Conservation (phyloP, 2,888 invertebrate genomes). For the Eilema griseolum region DNA sequence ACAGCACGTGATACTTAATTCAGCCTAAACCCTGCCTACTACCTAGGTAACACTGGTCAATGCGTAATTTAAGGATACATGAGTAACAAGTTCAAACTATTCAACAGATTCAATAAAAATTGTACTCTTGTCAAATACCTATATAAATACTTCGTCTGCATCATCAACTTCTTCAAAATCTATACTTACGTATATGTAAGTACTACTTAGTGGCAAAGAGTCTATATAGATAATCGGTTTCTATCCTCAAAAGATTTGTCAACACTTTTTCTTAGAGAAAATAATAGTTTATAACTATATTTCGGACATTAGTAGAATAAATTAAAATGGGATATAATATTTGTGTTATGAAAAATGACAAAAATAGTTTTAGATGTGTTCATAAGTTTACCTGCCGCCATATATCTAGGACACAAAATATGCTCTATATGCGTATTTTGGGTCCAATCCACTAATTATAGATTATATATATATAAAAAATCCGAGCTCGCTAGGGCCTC, state of each 20-base stretch:
- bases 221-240: not conserved
- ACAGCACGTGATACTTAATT: too few species aligned
- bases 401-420: too few species aligned
- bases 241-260: not conserved
- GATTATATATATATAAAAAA: too few species aligned
- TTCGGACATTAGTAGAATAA: not conserved
- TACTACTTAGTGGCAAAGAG: not conserved
- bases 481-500: too few species aligned
- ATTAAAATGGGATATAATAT: not conserved
- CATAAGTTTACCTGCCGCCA: too few species aligned
- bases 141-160: not conserved
- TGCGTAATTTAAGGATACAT: not conserved
- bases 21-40: not conserved
- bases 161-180: not conserved
- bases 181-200: not conserved
- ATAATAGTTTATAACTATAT: too few species aligned
- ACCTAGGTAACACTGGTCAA: not conserved
- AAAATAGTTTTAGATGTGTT: not conserved
- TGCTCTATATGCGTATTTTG: too few species aligned
- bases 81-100: slow-evolving; percentile 1
- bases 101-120: not conserved
- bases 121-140: not conserved
- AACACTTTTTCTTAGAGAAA: not conserved
- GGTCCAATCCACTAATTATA: too few species aligned
- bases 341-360: not conserved